phyloP scores from a whole-genome alignment of 92 coral and sea anemone species.

The Parazoanthus swiftii region DNA sequence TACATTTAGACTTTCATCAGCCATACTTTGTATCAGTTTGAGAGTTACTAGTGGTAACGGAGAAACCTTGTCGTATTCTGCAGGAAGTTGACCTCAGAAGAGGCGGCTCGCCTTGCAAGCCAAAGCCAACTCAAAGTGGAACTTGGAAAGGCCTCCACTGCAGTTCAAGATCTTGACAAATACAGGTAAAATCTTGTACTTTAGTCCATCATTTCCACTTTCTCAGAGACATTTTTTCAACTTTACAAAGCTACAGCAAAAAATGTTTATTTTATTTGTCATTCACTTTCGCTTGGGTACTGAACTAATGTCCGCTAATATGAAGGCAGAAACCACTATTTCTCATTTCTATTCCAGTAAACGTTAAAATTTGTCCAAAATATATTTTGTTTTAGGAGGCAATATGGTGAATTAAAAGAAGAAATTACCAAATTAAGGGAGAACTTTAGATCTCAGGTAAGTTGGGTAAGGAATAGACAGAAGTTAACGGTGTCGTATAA shows the following conservation, averaged over 20 bases:
- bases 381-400: slow-evolving; percentile 56
- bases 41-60: not conserved
- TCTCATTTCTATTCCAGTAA: not conserved
- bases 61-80: not conserved
- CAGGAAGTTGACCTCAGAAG: slow-evolving; percentile 91
- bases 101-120: slow-evolving; percentile 82
- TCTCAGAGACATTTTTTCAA: not conserved
- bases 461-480: not conserved
- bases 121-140: slow-evolving; percentile 77
- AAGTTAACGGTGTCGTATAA: not conserved
- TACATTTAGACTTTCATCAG: no score
- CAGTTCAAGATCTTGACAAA: slow-evolving; percentile 79
- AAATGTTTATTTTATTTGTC: no score
- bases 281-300: not conserved
- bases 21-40: no score
- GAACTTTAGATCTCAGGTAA: slow-evolving; percentile 77
- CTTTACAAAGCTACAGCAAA: no score
- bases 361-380: no score
- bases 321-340: not conserved
- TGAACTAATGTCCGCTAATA: no score
- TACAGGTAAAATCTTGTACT: slow-evolving; percentile 63
- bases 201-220: not conserved
- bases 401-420: slow-evolving; percentile 75
- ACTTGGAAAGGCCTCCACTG: slow-evolving; percentile 80
- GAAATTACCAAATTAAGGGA: slow-evolving; percentile 73